Conservation (phyloP, 2,888 invertebrate species). For the Lacanobia wlatinum region DNA sequence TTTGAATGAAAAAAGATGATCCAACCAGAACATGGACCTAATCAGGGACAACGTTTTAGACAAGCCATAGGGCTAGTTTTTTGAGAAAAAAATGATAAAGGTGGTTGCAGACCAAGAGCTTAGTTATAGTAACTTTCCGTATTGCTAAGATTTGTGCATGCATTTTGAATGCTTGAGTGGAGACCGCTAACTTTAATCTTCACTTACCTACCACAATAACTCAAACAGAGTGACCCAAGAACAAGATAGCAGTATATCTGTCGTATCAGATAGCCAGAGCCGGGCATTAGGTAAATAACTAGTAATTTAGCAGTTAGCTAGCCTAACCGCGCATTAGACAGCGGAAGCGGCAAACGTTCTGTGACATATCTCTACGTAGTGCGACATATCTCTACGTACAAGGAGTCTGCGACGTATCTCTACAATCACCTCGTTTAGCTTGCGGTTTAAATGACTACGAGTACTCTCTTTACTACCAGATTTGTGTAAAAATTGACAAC, state of each 20-base stretch:
- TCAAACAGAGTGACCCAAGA: not conserved
- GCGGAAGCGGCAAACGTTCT: constrained; percentile 43
- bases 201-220: not conserved
- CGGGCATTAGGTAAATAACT: constrained; percentile 42
- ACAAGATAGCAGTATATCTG: constrained; percentile 15
- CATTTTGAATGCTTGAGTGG: too few species aligned
- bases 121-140: too few species aligned
- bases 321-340: constrained; percentile 44
- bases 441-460: constrained; percentile 19
- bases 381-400: constrained; percentile 23
- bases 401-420: constrained; percentile 24
- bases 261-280: constrained; percentile 13
- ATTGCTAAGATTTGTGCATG: too few species aligned
- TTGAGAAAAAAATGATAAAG: too few species aligned
- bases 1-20: not conserved
- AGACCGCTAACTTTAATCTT: too few species aligned
- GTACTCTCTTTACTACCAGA: not conserved
- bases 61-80: too few species aligned
- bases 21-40: too few species aligned
- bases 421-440: constrained; percentile 36
- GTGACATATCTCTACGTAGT: constrained; percentile 39
- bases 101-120: not conserved
- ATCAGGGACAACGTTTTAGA: not conserved
- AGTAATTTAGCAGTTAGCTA: constrained; percentile 53
- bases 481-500: not conserved